phyloP scores from a whole-genome alignment of 2,888 invertebrate genomes.

The Hydraecia micacea region DNA sequence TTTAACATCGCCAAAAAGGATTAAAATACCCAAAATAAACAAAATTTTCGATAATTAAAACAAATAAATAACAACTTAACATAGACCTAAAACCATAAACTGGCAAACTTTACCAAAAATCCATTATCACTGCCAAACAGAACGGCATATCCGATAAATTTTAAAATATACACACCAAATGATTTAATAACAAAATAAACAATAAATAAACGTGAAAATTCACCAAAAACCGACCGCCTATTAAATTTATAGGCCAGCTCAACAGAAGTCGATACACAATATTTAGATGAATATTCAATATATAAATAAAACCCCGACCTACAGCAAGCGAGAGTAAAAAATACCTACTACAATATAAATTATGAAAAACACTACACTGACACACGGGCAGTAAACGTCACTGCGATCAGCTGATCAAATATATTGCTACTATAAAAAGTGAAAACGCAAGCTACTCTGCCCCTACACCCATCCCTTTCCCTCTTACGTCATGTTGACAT shows the following conservation, averaged over 20 bases:
- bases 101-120: slow-evolving; percentile 49
- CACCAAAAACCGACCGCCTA: slow-evolving; percentile 69
- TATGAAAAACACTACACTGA: slow-evolving; percentile 88
- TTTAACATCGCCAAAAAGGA: background rate
- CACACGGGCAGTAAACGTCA: slow-evolving; percentile 88
- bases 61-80: slow-evolving; percentile 47
- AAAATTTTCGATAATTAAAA: slow-evolving; percentile 11
- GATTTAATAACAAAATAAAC: slow-evolving; percentile 71
- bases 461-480: slow-evolving; percentile 79
- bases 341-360: slow-evolving; percentile 87
- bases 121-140: slow-evolving; percentile 59
- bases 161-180: slow-evolving; percentile 63
- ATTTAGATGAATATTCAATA: slow-evolving; percentile 84
- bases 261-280: slow-evolving; percentile 66
- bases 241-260: slow-evolving; percentile 71
- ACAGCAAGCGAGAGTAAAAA: slow-evolving; percentile 82
- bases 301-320: slow-evolving; percentile 88
- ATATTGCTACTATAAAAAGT: slow-evolving; percentile 91
- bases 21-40: background rate
- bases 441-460: slow-evolving; percentile 88
- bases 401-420: slow-evolving; percentile 90
- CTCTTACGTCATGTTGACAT: slow-evolving; percentile 46
- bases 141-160: slow-evolving; percentile 62
- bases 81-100: slow-evolving; percentile 43
- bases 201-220: slow-evolving; percentile 72